Evolutionary conservation across 1,140 invertebrate genomes (phyloP).

Genomic region (Vollenhovia emeryi): DNA sequence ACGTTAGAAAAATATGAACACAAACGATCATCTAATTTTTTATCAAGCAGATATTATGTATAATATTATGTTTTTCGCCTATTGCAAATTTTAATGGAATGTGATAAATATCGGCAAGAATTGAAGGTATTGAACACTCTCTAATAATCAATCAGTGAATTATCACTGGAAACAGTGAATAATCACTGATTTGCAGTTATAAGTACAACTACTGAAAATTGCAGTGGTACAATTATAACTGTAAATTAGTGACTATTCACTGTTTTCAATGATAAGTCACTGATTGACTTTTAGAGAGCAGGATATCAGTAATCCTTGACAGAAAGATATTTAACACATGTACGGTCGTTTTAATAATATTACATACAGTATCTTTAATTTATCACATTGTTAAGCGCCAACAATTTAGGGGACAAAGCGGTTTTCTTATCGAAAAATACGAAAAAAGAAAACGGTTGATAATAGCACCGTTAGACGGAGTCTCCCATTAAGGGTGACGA

Average conservation of each 20-base stretch:
- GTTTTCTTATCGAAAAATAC: conserved; percentile 19
- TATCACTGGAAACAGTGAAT: too few species aligned
- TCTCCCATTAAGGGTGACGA: conserved; percentile 47
- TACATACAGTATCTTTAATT: not conserved
- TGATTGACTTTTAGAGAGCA: too few species aligned
- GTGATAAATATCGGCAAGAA: not conserved
- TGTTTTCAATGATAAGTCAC: too few species aligned
- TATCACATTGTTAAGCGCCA: conserved; percentile 5
- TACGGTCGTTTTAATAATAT: not conserved
- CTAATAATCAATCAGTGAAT: too few species aligned
- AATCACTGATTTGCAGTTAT: too few species aligned
- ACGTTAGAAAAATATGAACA: not conserved
- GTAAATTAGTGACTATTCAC: too few species aligned
- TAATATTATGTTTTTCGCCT: not conserved
- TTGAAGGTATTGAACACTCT: not conserved
- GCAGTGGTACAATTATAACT: too few species aligned
- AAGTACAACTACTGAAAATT: too few species aligned
- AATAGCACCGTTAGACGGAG: conserved; percentile 26
- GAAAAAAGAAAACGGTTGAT: conserved; percentile 10
- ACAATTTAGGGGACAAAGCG: not conserved
- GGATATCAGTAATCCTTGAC: not conserved
- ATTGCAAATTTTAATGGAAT: not conserved
- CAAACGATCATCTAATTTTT: not conserved
- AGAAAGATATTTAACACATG: not conserved
- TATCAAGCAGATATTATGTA: not conserved